These are phyloP conservation scores for Shinisaurus crocodilurus DNA, from an alignment of 2,113 vertebrate species.

Conservation along the genomic window DNA sequence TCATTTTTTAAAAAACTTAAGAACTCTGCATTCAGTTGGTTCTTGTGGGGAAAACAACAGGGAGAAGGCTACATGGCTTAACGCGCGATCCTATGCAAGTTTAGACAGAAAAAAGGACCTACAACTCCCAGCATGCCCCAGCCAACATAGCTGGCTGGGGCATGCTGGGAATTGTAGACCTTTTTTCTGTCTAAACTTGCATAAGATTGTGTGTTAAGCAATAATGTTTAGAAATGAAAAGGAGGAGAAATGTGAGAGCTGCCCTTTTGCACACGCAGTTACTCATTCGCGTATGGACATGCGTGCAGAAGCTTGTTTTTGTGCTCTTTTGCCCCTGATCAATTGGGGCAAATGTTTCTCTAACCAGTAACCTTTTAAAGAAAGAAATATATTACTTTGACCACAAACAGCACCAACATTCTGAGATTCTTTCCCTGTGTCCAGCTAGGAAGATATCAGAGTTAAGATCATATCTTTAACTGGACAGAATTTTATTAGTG, in stretches of 20 bases:
- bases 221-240: too few species aligned
- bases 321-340: too few species aligned
- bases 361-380: not conserved
- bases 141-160: too few species aligned
- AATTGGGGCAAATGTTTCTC: not conserved
- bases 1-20: conserved; percentile 13
- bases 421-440: not conserved
- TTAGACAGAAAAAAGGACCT: not conserved
- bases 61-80: not conserved
- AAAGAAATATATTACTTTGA: not conserved
- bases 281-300: too few species aligned
- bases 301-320: too few species aligned
- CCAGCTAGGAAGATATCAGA: not conserved
- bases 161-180: too few species aligned
- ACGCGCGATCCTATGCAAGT: not conserved
- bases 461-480: not conserved
- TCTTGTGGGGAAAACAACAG: not conserved
- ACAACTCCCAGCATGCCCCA: too few species aligned
- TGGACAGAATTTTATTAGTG: too few species aligned
- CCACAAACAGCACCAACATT: not conserved
- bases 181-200: too few species aligned
- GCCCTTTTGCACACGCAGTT: too few species aligned
- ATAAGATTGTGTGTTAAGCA: too few species aligned
- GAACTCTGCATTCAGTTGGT: not conserved
- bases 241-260: too few species aligned